Conservation (phyloP, 2,113 vertebrate genomes). For the Grus americana region DNA sequence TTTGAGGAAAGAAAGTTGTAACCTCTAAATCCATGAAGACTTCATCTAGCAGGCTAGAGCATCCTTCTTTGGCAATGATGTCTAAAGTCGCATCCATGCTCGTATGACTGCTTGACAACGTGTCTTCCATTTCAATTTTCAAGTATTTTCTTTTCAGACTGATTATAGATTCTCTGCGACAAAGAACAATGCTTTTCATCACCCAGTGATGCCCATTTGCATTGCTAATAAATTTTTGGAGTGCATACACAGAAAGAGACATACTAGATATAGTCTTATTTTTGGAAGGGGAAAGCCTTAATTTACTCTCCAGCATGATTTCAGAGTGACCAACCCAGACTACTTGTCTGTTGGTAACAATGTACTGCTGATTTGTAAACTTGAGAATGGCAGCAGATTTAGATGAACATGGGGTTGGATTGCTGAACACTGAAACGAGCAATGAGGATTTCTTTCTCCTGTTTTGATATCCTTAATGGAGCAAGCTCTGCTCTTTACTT, state of each 20-base stretch:
- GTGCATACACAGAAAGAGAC: background rate
- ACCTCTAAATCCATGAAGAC: conserved; percentile 98
- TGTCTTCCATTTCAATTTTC: conserved; percentile 77
- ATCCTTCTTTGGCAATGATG: conserved; percentile 91
- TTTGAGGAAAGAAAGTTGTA: background rate
- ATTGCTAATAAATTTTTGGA: background rate
- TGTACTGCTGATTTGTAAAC: background rate
- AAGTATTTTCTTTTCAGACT: conserved; percentile 95
- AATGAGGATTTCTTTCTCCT: background rate
- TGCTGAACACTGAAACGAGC: background rate
- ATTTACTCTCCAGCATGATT: background rate
- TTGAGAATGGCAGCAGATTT: background rate
- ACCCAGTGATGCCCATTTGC: background rate
- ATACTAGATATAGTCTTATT: background rate
- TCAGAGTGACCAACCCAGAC: background rate
- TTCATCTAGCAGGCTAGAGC: conserved; percentile 90
- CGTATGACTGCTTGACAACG: conserved; percentile 71
- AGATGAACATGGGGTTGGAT: background rate
- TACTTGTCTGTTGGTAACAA: background rate
- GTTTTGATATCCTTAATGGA: background rate
- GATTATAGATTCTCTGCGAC: conserved; percentile 89
- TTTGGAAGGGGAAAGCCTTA: background rate
- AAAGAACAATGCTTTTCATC: background rate
- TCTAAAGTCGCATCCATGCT: conserved; percentile 85
- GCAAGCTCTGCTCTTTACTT: background rate